A percentile compares a stretch with the other conserved stretches of the same genome.
phyloP scores from a whole-genome alignment of 2,113 vertebrate genomes.

The Microcebus jonahi region DNA sequence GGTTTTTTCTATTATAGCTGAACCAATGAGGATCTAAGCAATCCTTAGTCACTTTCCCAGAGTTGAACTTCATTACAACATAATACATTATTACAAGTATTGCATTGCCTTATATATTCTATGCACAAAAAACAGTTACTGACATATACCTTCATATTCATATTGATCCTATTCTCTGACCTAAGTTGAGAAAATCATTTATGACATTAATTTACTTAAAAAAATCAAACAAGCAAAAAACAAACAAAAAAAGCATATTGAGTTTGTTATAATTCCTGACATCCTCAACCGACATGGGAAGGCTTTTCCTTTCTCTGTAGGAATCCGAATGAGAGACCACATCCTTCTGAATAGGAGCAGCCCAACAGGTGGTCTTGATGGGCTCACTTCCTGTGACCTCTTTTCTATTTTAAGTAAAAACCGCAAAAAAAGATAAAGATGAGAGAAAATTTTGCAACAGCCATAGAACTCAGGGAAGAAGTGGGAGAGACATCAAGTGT shows the following conservation, averaged over 20 bases:
- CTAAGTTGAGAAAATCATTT: constrained; percentile 15
- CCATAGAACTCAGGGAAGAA: not conserved
- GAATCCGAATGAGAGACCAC: not conserved
- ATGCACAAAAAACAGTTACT: not conserved
- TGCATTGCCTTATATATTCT: not conserved
- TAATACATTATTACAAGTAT: not conserved
- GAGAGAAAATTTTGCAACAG: not conserved
- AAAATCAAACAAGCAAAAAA: not conserved
- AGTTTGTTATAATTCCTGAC: not conserved
- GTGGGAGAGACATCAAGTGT: not conserved
- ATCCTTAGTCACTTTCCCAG: not conserved
- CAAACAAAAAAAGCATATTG: not conserved
- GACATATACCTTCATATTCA: not conserved
- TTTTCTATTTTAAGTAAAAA: not conserved
- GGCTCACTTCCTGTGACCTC: not conserved
- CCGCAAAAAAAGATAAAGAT: not conserved
- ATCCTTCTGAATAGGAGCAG: not conserved
- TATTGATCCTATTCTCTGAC: not conserved
- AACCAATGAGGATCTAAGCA: not conserved
- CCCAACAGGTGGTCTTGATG: not conserved
- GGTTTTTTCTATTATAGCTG: not conserved
- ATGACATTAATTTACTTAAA: not conserved
- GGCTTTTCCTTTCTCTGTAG: not conserved
- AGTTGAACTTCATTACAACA: not conserved
- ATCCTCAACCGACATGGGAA: not conserved